Percentiles rank a stretch among this genome's conserved stretches.
phyloP scores from a whole-genome alignment of 2,888 invertebrate genomes.

The Anorthoa munda region DNA sequence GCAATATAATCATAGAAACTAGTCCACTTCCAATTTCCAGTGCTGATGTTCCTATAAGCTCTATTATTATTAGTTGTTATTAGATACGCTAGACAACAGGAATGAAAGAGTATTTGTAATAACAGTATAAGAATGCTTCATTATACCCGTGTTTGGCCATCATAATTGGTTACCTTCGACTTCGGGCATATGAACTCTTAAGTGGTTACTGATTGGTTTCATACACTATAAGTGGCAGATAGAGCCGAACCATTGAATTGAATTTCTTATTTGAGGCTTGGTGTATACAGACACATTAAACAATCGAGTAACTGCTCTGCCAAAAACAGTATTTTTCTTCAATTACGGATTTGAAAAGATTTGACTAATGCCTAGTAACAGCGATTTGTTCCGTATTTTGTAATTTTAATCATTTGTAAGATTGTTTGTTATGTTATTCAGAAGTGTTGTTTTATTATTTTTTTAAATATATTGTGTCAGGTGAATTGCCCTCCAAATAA shows the following conservation, averaged over 20 bases:
- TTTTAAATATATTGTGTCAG: not conserved
- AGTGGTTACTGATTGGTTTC: slow-evolving; percentile 43
- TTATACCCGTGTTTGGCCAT: slow-evolving; percentile 29
- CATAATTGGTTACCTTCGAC: slow-evolving; percentile 32
- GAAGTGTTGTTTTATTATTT: not conserved
- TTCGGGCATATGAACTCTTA: slow-evolving; percentile 39
- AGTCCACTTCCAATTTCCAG: slow-evolving; percentile 13
- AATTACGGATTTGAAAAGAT: not conserved
- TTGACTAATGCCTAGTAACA: not conserved
- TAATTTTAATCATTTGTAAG: not conserved
- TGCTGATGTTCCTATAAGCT: not conserved
- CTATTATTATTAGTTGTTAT: not conserved
- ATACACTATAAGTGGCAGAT: slow-evolving; percentile 48
- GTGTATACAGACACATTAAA: slow-evolving; percentile 10
- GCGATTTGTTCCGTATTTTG: not conserved
- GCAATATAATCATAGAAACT: not conserved
- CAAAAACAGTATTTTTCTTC: not conserved
- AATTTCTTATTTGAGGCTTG: slow-evolving; percentile 27
- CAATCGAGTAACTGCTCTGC: not conserved
- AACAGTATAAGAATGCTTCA: slow-evolving; percentile 31
- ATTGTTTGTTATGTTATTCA: not conserved
- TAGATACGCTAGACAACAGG: not conserved
- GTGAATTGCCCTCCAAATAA: not conserved
- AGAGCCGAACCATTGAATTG: slow-evolving; percentile 21
- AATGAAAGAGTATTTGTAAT: not conserved